These are phyloP conservation scores for Pelodiscus sinensis DNA, from an alignment of 2,113 vertebrate genomes.

Conservation along the genomic window DNA sequence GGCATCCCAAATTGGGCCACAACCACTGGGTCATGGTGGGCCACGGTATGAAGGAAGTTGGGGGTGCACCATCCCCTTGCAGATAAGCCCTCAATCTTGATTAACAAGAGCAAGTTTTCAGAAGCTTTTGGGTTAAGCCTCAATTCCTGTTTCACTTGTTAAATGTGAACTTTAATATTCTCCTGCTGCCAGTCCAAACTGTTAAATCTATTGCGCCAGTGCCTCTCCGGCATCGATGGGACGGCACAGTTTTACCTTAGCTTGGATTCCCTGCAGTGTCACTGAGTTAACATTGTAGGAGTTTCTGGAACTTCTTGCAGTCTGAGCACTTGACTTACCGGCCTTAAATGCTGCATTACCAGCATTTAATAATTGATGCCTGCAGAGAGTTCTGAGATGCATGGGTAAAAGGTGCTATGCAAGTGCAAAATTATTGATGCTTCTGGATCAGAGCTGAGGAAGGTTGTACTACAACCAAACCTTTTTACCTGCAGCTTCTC, in stretches of 20 bases:
- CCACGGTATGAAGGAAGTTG: neutral
- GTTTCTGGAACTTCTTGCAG: neutral
- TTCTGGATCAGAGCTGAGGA: neutral
- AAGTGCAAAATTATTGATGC: rapidly evolving
- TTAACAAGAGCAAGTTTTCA: neutral
- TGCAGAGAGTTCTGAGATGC: neutral
- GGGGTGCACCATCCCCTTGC: neutral
- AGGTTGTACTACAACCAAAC: neutral
- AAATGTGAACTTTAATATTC: neutral
- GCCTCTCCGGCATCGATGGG: neutral
- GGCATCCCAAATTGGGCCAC: too few relatives aligned
- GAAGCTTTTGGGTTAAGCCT: neutral
- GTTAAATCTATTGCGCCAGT: neutral
- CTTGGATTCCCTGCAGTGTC: rapidly evolving
- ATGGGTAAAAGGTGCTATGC: neutral
- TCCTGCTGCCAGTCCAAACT: neutral
- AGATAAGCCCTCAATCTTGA: neutral
- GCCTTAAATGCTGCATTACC: neutral
- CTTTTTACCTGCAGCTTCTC: neutral
- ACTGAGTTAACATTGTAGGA: rapidly evolving
- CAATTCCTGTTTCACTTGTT: neutral
- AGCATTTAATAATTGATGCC: rapidly evolving
- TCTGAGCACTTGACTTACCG: neutral
- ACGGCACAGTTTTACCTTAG: neutral
- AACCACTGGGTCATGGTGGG: neutral